Base-by-base conservation (phyloP, 2,797 vertebrate genomes). In the Pempheris klunzingeri region DNA sequence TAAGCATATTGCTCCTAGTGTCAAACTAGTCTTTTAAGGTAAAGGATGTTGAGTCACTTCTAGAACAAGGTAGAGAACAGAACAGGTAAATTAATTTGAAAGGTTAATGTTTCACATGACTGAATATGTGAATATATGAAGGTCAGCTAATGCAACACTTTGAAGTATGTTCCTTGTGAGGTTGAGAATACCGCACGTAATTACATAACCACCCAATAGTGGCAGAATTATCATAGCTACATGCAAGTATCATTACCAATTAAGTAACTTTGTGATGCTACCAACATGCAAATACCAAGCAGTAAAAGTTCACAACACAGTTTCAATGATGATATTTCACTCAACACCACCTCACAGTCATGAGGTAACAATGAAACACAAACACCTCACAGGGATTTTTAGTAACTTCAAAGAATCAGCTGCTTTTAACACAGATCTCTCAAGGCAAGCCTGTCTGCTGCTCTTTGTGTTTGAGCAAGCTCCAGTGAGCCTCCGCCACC, bases 381-480 rank as follows among this genome's bases (percentile, higher is more conserved):
- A 80, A 55, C 5, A 17, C 17, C 38, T 46, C 26, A 20, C 4
- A 30, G 14, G 22, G 11, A 79, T 39, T 58, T 54, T 43, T 13
- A 62, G 38, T 20, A 34, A 71, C 72, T 87, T 86, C 69, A 81
- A 82, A 28, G 18, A 65, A 58, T 69, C 60, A 62, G 69, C 52
- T 65, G 76, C 49, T 74, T 71, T 30, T 34, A 50, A n/a, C 22
- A 15, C 44, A 22, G 65, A 65, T 62, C 60, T 78, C 46, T 63
- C n/a, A 46, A 7, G 22, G n/a, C 24, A 39, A 39, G 61, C 78
- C 24, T 36, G 11, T 36, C 44, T 58, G 32, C 17, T 60, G 18
- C 32, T 52, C 36, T 68, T 61, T 62, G 44, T 75, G 71, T 74
- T 76, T 82, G 28, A 74, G 47, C 66, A 81, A 32, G 49, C 64